Evolutionary conservation across 2,888 invertebrate species (phyloP).

Genomic region (Sthenelais limicola): DNA sequence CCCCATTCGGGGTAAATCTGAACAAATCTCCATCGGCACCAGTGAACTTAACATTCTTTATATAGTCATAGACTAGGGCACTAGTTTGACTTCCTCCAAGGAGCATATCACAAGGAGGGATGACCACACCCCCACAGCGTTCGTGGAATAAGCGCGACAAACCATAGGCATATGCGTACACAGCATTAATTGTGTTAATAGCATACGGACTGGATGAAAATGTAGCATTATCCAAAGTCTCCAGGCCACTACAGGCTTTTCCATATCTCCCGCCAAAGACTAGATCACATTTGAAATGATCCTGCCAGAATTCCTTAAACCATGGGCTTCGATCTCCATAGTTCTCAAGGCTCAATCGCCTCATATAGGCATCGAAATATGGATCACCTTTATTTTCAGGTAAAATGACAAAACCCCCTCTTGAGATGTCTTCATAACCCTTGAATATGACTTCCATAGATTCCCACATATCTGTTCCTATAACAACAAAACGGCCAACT

Average conservation of each 20-base stretch:
- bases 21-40: constrained; percentile 39
- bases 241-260: constrained; percentile 47
- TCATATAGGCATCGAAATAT: constrained; percentile 41
- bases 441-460: not conserved
- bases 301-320: constrained; percentile 63
- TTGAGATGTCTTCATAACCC: not conserved
- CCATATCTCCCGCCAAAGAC: constrained; percentile 53
- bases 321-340: constrained; percentile 62
- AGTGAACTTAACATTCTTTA: constrained; percentile 20
- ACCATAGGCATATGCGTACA: constrained; percentile 57
- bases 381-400: constrained; percentile 3
- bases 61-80: constrained; percentile 38
- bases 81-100: constrained; percentile 1
- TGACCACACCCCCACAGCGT: constrained; percentile 50
- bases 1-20: constrained; percentile 12
- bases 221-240: constrained; percentile 16
- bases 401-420: constrained; percentile 22
- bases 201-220: constrained; percentile 44
- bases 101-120: constrained; percentile 37
- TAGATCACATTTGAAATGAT: constrained; percentile 58
- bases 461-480: constrained; percentile 34
- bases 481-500: constrained; percentile 6
- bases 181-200: constrained; percentile 59
- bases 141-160: constrained; percentile 52
- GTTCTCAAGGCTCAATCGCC: constrained; percentile 44